Base-by-base conservation (phyloP, 2,113 vertebrate genomes). In the Cheilinus undulatus region DNA sequence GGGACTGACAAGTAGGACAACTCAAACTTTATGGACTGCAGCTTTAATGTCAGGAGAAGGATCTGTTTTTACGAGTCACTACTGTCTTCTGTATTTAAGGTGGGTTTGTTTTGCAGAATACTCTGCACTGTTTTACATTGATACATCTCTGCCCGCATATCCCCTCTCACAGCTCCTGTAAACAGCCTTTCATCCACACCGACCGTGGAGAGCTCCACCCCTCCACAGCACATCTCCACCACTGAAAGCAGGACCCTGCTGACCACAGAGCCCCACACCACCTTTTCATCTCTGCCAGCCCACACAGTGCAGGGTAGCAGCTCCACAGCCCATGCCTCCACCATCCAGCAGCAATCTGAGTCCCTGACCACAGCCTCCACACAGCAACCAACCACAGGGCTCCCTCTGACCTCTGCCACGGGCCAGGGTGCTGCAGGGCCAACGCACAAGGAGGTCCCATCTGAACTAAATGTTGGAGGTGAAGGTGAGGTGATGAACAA, bases 391-490 rank as follows among this genome's bases (percentile, higher is more conserved):
- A 36, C 75, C 53, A 26, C 66, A 11, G 52, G 13, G 14, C 69
- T 0, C 27, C 32, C 68, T 49, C 38, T 53, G 61, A 72, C 76
- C 54, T 64, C 75, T 9, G 48, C 46, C 40, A 12, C 64, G 2
- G 71, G 3, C n/a, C 40, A 12, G 38, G 74, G 43, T 73, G 74
- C 86, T 22, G 49, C 54, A 3, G 83, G 79, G 52, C 78, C 90
- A 30, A 76, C 68, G 15, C 84, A 89, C 77, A 77, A 42, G 63
- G 86, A 90, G 15, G 50, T 51, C 45, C 89, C 86, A 2, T 81
- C 92, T 38, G 88, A 92, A 74, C 91, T 94, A 52, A 93, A 94
- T 42, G 85, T 93, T 22, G 89, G 92, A 13, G 88, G 87, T 79
- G 91, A 93, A 73, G 91, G 93, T 94, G 26, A 69, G 82, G 19